Conservation (phyloP, 2,113 vertebrate species). For the Lates calcarifer region DNA sequence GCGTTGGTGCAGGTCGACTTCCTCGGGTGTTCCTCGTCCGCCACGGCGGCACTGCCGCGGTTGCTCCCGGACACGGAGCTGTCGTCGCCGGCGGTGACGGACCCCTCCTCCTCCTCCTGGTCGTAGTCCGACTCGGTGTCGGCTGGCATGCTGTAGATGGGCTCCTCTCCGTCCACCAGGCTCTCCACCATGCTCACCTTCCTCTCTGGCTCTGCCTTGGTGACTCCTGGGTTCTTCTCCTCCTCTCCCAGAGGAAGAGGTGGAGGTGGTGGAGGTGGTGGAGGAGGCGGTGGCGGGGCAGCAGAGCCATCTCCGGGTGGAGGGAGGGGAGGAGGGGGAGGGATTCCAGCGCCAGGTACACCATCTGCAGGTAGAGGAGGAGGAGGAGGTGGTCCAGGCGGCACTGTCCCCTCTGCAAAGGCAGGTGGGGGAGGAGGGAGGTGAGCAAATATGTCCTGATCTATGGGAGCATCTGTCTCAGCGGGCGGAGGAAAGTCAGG, state of each 20-base stretch:
- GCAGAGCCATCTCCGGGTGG: constrained; percentile 44
- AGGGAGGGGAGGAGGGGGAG: constrained; percentile 62
- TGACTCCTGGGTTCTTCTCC: constrained; percentile 50
- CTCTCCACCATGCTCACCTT: constrained; percentile 83
- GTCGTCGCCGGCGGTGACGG: constrained; percentile 83
- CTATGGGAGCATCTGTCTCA: constrained; percentile 75
- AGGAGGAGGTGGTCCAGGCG: constrained; percentile 54
- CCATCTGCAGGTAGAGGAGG: constrained; percentile 41
- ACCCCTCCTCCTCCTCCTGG: constrained; percentile 91
- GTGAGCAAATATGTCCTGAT: constrained; percentile 82
- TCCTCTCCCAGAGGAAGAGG: constrained; percentile 50
- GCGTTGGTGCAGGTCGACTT: constrained; percentile 89
- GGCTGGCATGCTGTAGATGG: constrained; percentile 86
- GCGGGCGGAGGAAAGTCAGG: constrained; percentile 83
- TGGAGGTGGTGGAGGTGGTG: constrained; percentile 60
- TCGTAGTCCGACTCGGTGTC: constrained; percentile 93
- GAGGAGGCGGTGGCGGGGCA: constrained; percentile 47
- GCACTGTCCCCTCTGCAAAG: constrained; percentile 81
- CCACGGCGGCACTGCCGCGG: constrained; percentile 80
- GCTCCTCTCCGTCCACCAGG: constrained; percentile 85
- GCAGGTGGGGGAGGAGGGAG: constrained; percentile 85
- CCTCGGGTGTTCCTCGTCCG: constrained; percentile 85
- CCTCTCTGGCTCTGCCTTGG: constrained; percentile 65
- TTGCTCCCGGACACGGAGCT: constrained; percentile 79
- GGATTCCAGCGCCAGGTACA: constrained; percentile 19